Conservation (phyloP, 2,797 vertebrate genomes). For the Limosa lapponica region DNA sequence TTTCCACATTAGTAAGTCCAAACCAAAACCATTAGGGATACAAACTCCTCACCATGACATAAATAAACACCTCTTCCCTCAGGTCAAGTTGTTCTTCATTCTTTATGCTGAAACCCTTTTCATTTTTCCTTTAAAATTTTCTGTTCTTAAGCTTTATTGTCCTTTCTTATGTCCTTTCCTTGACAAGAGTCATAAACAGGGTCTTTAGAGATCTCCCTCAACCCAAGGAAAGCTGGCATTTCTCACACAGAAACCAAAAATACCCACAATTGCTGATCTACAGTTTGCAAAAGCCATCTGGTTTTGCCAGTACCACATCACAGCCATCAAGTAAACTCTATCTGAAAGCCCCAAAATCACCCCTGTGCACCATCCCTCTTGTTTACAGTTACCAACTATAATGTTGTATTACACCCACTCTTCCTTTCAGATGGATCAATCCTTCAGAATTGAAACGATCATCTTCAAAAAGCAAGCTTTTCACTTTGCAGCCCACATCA, state of each 20-base stretch:
- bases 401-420: background rate
- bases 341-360: background rate
- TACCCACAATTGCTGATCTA: background rate
- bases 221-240: background rate
- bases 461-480: background rate
- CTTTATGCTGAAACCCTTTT: background rate
- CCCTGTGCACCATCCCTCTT: background rate
- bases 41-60: background rate
- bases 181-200: background rate
- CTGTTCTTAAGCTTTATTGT: background rate
- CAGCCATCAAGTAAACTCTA: background rate
- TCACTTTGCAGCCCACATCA: background rate
- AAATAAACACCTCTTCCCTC: background rate
- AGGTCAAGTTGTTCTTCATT: background rate
- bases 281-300: background rate
- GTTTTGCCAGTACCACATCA: background rate
- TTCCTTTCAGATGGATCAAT: background rate
- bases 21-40: background rate
- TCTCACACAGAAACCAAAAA: background rate
- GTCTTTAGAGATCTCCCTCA: background rate
- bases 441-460: background rate
- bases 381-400: background rate
- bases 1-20: background rate
- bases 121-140: background rate
- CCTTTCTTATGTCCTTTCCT: background rate